A percentile compares a stretch with the other conserved stretches of the same genome.
phyloP scores from a whole-genome alignment of 2,888 invertebrate genomes.

The Lordiphosa fenestrarum region DNA sequence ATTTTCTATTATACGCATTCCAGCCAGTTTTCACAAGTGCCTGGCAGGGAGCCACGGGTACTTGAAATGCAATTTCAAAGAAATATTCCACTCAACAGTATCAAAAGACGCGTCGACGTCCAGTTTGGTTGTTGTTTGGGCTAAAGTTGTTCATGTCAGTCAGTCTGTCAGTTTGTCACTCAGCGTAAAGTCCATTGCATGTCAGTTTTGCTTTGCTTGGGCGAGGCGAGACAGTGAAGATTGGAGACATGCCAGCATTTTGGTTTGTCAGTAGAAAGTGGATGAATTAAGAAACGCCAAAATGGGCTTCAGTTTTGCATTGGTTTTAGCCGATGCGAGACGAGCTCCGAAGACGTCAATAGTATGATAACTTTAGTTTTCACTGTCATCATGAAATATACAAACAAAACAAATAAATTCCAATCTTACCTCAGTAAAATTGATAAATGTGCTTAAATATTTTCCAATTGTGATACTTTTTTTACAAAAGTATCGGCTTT shows the following conservation, averaged over 20 bases:
- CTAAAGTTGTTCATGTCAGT: conserved; percentile 11
- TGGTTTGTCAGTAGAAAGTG: too few relatives aligned
- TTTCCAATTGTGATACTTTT: too few relatives aligned
- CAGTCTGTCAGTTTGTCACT: conserved; percentile 12
- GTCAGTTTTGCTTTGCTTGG: conserved; percentile 9
- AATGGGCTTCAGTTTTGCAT: too few relatives aligned
- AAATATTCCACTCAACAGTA: conserved; percentile 51
- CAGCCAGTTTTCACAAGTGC: conserved; percentile 13
- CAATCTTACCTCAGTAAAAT: too few relatives aligned
- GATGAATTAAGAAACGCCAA: too few relatives aligned
- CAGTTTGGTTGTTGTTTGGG: not conserved
- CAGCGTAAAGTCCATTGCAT: conserved; percentile 11
- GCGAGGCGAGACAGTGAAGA: not conserved
- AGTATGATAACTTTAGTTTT: too few relatives aligned
- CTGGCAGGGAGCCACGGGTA: conserved; percentile 6
- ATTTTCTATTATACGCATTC: conserved; percentile 44
- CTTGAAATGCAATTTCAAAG: conserved; percentile 52
- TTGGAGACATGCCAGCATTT: not conserved
- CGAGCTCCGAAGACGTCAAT: too few relatives aligned
- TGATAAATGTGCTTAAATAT: too few relatives aligned
- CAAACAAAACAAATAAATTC: too few relatives aligned
- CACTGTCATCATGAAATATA: too few relatives aligned
- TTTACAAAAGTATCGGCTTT: too few relatives aligned
- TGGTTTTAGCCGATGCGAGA: too few relatives aligned
- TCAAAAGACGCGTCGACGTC: conserved; percentile 37